These are phyloP conservation scores for Rhineura floridana DNA, from an alignment of 2,113 vertebrate species.

Conservation along the genomic window DNA sequence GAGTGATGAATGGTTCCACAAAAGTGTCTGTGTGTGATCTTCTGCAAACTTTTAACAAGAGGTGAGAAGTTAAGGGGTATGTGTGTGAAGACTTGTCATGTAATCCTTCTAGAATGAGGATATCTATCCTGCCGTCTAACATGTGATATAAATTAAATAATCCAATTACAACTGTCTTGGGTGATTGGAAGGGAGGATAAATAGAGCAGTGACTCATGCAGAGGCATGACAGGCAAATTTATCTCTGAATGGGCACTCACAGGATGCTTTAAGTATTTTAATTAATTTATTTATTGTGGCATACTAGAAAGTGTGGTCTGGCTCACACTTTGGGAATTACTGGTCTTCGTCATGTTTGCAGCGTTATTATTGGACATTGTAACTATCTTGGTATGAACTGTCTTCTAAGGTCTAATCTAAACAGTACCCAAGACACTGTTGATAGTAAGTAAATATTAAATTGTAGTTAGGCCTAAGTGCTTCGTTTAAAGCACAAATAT, in stretches of 20 bases:
- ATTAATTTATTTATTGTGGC: background rate
- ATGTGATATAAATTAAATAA: background rate
- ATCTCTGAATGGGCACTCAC: background rate
- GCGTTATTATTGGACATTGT: background rate
- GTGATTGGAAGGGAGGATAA: background rate
- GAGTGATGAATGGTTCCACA: too few species aligned
- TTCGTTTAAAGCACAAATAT: background rate
- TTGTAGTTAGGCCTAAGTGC: background rate
- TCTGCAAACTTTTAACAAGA: too few species aligned
- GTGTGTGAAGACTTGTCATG: too few species aligned
- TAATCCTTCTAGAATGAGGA: too few species aligned
- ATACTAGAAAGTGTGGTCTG: background rate
- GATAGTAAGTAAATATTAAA: background rate
- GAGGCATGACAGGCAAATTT: background rate
- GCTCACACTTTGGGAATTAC: background rate
- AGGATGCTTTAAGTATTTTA: background rate
- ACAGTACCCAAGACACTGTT: too few species aligned
- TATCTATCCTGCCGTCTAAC: too few species aligned
- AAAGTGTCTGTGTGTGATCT: too few species aligned
- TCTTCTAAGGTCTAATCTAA: background rate
- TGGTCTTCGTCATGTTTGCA: background rate
- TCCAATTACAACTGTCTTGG: background rate
- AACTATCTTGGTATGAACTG: background rate
- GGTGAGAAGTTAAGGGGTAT: too few species aligned
- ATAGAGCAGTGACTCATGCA: too few species aligned